These are phyloP conservation scores for Paramuricea clavata DNA, from an alignment of 92 coral and sea anemone genomes.

Conservation along the genomic window DNA sequence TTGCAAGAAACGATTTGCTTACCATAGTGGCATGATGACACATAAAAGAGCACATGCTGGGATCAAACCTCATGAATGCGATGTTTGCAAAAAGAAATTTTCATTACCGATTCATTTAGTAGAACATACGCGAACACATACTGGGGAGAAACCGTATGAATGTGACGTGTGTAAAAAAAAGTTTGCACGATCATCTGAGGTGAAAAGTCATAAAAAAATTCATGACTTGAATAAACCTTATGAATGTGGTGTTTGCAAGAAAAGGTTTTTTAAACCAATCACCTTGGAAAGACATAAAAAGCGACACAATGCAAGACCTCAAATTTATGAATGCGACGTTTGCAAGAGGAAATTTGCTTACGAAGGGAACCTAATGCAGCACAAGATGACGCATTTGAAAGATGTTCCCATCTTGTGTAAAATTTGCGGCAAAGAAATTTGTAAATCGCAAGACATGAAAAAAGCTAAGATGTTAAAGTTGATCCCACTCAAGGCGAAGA, in stretches of 20 bases:
- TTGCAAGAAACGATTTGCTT: no score
- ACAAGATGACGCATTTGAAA: neutral
- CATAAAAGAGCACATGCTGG: no score
- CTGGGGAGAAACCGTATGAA: no score
- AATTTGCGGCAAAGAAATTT: constrained; percentile 11
- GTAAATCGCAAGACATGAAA: neutral
- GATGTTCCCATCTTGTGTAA: constrained; percentile 17
- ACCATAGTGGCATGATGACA: neutral
- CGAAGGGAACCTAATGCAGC: neutral
- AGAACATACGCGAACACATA: no score
- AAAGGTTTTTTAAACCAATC: neutral
- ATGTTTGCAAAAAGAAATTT: no score
- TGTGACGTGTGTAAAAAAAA: no score
- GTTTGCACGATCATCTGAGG: no score
- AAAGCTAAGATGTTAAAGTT: neutral
- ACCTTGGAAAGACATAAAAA: constrained; percentile 13
- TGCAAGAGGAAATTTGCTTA: constrained; percentile 38
- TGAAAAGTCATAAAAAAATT: neutral
- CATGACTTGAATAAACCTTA: neutral
- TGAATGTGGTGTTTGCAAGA: no score
- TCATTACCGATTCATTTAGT: no score
- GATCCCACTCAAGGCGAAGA: neutral
- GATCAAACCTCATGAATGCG: no score
- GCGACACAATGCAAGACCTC: constrained; percentile 5
- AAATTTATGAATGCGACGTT: constrained; percentile 22